Evolutionary conservation across 2,797 vertebrate species (phyloP).

Genomic region (Yasuhikotakia modesta): DNA sequence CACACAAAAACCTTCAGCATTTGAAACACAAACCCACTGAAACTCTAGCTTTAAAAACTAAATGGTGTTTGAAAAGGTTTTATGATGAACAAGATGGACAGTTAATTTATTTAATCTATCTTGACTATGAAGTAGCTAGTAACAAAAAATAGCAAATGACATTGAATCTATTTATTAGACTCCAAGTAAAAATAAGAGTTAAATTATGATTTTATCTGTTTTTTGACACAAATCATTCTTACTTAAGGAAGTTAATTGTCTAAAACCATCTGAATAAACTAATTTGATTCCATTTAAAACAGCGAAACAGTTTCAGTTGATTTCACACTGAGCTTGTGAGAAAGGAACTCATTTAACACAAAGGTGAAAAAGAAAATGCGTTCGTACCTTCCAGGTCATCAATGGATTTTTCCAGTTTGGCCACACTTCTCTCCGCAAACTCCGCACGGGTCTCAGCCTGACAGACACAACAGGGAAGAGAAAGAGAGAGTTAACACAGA

Average conservation of each 20-base stretch:
- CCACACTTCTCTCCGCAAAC: conserved; percentile 95
- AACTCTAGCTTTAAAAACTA: conserved; percentile 30
- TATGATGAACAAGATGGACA: conserved; percentile 11
- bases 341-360: too few species aligned
- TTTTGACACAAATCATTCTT: too few species aligned
- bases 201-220: too few species aligned
- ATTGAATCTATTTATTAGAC: too few species aligned
- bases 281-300: too few species aligned
- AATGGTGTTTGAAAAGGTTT: conserved; percentile 41
- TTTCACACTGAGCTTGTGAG: too few species aligned
- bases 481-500: conserved; percentile 5
- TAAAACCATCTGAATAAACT: too few species aligned
- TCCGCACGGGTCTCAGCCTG: conserved; percentile 98
- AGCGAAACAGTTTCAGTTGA: too few species aligned
- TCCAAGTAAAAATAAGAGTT: too few species aligned
- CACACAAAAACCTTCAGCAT: conserved; percentile 14
- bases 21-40: conserved; percentile 37
- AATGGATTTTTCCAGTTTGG: conserved; percentile 98
- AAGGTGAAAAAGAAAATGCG: neutral
- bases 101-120: neutral
- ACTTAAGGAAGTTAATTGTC: too few species aligned
- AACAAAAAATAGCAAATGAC: too few species aligned
- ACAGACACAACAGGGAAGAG: conserved; percentile 25
- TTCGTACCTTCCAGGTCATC: conserved; percentile 97
- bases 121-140: neutral